Evolutionary conservation across 1,140 invertebrate genomes (phyloP), one percentile per base, ranked within the genome.

Genomic region (Brachionus calyciflorus): DNA sequence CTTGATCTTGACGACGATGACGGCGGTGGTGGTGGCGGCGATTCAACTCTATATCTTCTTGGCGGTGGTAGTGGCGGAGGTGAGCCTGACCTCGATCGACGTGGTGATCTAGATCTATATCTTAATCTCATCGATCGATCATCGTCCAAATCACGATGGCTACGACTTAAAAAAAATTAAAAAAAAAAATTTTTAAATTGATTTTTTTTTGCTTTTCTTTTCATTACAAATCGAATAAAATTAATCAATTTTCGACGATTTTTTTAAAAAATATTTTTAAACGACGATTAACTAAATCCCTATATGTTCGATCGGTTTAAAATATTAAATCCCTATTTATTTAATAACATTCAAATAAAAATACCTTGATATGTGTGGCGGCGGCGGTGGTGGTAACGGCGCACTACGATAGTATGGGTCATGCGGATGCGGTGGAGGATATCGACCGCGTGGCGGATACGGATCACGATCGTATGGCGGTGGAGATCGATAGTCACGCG

Each of bases 271-370:
- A n/a, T n/a, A n/a, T n/a, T n/a, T n/a, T n/a, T n/a, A n/a, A n/a
- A n/a, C n/a, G n/a, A n/a, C n/a, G n/a, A n/a, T n/a, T n/a, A n/a
- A n/a, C n/a, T n/a, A n/a, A 14, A 24, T 28, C 53, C 5, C 2
- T 55, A 30, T n/a, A 28, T 3, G 14, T 14, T 30, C 24, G 19
- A 46, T 68, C 40, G 41, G 0, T 48, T 6, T n/a, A 5, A 2
- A 48, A 4, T 14, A 17, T 17, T 48, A 48, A 5, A 44, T 14
- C 40, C 63, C 40, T 68, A 68, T 60, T n/a, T n/a, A n/a, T n/a
- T 60, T 60, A 60, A 60, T 60, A 60, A 60, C 55, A 60, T 14
- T 37, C 10, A 60, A 60, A n/a, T n/a, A n/a, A 60, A 60, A 60
- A 60, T 60, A 60, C 55, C 55, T 60, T 60, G 55, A 10, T 33